Evolutionary conservation across 2,888 invertebrate genomes (phyloP), one percentile per base, ranked within the genome.

Genomic region (Ectemnius continuus): DNA sequence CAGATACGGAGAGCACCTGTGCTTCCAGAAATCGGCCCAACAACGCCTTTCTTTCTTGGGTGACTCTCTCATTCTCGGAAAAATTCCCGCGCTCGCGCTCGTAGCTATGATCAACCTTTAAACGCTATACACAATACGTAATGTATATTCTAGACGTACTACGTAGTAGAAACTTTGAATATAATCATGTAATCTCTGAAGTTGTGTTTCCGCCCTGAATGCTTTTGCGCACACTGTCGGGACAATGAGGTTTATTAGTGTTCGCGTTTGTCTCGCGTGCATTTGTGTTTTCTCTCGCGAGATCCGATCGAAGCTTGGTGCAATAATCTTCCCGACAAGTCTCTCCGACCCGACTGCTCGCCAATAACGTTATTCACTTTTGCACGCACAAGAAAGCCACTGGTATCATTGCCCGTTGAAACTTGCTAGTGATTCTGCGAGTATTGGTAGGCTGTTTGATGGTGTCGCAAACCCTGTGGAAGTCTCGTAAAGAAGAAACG

Each of bases 111-210:
- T 83, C 82, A 85, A 82, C 84, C 72, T 84, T 84, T 85, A 83
- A 81, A 86, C 78, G 84, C 85, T 84, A 86, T 81, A 84, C 84
- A 84, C 84, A 82, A 84, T 85, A 84, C 78, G 79, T 79, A 81
- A 72, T 36, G 81, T 85, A 82, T 83, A 85, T 84, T 36, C 85
- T 85, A 87, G 84, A 85, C 84, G 84, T 84, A 83, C 85, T 87
- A 88, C 81, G 77, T 81, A 87, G 86, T 88, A 87, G 86, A 88
- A 88, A 88, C 79, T 84, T 77, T 75, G 79, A 82, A 84, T 75
- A 78, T 83, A 82, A 78, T 79, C 78, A 61, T 47, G 75, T 82
- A 83, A 82, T 79, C 70, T 79, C 66, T 80, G 76, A 68, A 83
- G 68, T 80, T 78, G 76, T 80, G 75, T 79, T 23, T 76, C 64